Evolutionary conservation across 2,888 invertebrate species (phyloP).

Genomic region (Macrosiphum euphorbiae): DNA sequence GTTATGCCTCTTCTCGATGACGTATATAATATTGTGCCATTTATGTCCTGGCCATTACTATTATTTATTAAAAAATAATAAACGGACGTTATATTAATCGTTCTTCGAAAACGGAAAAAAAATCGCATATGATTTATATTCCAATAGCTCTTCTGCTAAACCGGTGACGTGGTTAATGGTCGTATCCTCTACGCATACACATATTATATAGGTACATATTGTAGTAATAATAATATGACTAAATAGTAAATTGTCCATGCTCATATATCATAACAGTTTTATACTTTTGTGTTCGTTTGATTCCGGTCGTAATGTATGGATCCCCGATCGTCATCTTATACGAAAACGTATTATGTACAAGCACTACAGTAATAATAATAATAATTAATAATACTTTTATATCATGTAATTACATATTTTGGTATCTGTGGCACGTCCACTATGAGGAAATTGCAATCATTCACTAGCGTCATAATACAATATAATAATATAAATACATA

Average conservation of each 20-base stretch:
- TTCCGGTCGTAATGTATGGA: not conserved
- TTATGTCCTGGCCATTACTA: slow-evolving; percentile 25
- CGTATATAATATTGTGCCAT: slow-evolving; percentile 15
- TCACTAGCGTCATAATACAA: not conserved
- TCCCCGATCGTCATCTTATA: not conserved
- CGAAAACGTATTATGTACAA: not conserved
- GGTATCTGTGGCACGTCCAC: not conserved
- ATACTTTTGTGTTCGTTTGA: not conserved
- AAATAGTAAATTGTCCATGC: not conserved
- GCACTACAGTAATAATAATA: not conserved
- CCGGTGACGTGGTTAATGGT: slow-evolving; percentile 45
- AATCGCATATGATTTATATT: slow-evolving; percentile 22
- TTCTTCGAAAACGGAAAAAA: slow-evolving; percentile 16
- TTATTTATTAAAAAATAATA: slow-evolving; percentile 32
- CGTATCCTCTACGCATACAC: not conserved
- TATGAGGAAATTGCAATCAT: not conserved
- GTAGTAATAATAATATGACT: not conserved
- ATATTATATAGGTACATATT: not conserved
- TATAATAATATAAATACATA: not conserved
- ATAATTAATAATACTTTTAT: not conserved
- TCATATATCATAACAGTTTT: not conserved
- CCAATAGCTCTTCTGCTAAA: not conserved
- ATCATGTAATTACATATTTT: not conserved
- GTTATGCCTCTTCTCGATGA: not conserved
- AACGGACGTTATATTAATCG: not conserved